Evolutionary conservation across 2,113 vertebrate species (phyloP).

Genomic region (Piliocolobus tephrosceles): DNA sequence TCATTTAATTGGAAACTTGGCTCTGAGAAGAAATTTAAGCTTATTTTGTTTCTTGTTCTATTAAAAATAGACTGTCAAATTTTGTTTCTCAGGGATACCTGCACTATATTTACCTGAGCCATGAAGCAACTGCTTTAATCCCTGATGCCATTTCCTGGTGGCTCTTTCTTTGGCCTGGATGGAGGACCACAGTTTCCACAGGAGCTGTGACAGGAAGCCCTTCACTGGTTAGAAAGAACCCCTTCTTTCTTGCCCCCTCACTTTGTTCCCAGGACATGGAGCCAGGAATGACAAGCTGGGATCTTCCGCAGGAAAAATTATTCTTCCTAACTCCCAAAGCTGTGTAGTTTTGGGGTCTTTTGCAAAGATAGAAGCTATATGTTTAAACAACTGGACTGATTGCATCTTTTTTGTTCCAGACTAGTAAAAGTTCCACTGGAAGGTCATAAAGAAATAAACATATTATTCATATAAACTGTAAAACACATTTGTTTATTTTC

Average conservation of each 20-base stretch:
- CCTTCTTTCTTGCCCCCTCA: conserved; percentile 73
- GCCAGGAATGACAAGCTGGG: conserved; percentile 59
- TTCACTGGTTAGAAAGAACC: conserved; percentile 39
- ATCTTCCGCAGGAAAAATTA: conserved; percentile 48
- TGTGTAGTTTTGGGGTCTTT: not conserved
- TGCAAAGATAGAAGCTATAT: conserved; percentile 1
- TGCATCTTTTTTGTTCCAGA: not conserved
- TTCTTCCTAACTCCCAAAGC: not conserved
- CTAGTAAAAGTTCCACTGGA: not conserved
- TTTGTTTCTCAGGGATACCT: conserved; percentile 30
- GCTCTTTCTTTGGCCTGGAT: conserved; percentile 6
- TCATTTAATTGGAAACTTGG: conserved; percentile 46
- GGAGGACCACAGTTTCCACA: not conserved
- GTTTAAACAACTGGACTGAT: conserved; percentile 23
- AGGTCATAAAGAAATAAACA: not conserved
- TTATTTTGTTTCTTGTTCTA: not conserved
- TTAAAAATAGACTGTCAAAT: conserved; percentile 59
- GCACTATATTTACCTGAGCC: conserved; percentile 45
- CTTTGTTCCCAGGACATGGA: conserved; percentile 53
- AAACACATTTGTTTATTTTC: too few relatives aligned
- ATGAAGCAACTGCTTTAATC: not conserved
- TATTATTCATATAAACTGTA: too few relatives aligned
- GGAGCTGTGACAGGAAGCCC: conserved; percentile 51
- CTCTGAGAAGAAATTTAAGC: conserved; percentile 45
- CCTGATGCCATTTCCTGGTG: conserved; percentile 64